phyloP scores from a whole-genome alignment of 2,113 vertebrate genomes.

The Corythoichthys intestinalis region DNA sequence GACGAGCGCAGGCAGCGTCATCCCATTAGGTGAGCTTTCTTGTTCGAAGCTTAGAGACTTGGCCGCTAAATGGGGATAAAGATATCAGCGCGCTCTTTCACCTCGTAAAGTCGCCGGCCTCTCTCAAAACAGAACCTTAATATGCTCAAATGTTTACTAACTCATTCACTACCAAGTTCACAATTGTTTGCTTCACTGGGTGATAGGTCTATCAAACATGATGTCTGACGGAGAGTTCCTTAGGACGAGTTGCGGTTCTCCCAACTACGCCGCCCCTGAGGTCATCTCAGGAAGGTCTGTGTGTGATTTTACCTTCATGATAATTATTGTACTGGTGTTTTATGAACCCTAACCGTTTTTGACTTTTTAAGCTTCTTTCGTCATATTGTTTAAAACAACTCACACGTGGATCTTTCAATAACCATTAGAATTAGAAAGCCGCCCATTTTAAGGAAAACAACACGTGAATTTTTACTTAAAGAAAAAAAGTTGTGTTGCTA shows the following conservation, averaged over 20 bases:
- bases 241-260: conserved; percentile 95
- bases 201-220: conserved; percentile 95
- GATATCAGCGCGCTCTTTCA: conserved; percentile 16
- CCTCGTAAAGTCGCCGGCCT: not conserved
- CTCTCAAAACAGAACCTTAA: not conserved
- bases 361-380: not conserved
- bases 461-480: too few relatives aligned
- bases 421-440: too few relatives aligned
- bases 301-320: not conserved
- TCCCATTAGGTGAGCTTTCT: conserved; percentile 61
- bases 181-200: conserved; percentile 27
- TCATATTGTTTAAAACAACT: too few relatives aligned
- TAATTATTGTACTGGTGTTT: not conserved
- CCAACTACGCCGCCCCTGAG: conserved; percentile 97
- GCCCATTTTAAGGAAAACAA: too few relatives aligned
- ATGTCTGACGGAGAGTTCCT: conserved; percentile 99
- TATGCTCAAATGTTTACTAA: not conserved
- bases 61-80: conserved; percentile 45
- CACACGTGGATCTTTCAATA: too few relatives aligned
- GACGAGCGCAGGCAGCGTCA: conserved; percentile 37
- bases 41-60: conserved; percentile 36
- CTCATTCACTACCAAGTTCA: not conserved
- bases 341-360: not conserved
- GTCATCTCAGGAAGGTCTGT: conserved; percentile 97
- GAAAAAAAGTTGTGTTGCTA: too few relatives aligned